A percentile compares a stretch with the other conserved stretches of the same genome.
phyloP scores from a whole-genome alignment of 2,113 vertebrate species.

The Petromus typicus region DNA sequence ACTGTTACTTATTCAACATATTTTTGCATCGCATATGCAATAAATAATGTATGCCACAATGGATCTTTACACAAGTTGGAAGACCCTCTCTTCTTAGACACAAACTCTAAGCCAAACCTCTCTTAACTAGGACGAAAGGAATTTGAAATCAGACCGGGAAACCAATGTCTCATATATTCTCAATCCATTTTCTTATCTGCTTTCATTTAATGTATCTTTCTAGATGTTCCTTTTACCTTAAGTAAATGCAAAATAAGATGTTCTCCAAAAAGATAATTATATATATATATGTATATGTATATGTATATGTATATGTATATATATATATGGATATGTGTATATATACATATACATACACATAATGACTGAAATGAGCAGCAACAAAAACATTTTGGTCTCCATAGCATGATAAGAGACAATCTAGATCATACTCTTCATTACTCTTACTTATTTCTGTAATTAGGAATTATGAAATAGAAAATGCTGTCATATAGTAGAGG shows the following conservation, averaged over 20 bases:
- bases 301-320: too few species aligned
- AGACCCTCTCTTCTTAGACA: background rate
- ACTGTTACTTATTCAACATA: background rate
- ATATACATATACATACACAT: background rate
- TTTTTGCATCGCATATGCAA: background rate
- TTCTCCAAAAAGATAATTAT: slow-evolving; percentile 32
- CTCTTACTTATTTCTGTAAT: background rate
- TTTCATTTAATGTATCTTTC: slow-evolving; percentile 12
- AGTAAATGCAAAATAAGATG: background rate
- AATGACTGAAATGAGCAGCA: background rate
- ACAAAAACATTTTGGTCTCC: slow-evolving; percentile 46
- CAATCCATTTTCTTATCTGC: slow-evolving; percentile 12
- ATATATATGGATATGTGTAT: too few species aligned
- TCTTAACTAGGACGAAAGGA: background rate
- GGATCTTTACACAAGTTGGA: background rate
- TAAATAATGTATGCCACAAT: background rate
- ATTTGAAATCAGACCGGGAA: background rate
- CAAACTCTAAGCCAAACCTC: background rate
- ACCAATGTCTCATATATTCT: background rate
- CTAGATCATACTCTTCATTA: background rate
- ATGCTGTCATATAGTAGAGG: slow-evolving; percentile 42
- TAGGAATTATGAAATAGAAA: slow-evolving; percentile 71
- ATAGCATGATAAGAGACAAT: slow-evolving; percentile 34
- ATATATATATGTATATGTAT: background rate
- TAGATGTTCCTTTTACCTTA: slow-evolving; percentile 37